These are phyloP conservation scores for Lysandra coridon DNA, from an alignment of 2,888 invertebrate genomes.

Conservation along the genomic window DNA sequence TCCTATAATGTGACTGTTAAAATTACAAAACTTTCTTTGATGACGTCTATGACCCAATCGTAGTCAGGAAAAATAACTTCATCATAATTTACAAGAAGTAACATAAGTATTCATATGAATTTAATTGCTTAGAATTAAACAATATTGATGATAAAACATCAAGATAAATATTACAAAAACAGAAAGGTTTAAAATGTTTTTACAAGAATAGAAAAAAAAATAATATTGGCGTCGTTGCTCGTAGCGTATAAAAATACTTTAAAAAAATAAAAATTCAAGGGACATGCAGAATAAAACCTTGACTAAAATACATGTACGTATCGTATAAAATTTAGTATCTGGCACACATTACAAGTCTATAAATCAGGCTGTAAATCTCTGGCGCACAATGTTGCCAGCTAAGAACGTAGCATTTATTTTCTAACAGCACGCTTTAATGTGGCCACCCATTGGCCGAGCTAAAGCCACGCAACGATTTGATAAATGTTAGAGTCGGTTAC, in stretches of 20 bases:
- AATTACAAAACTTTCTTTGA: too few species aligned
- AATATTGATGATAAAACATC: too few species aligned
- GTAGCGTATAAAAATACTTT: not conserved
- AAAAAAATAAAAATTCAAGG: not conserved
- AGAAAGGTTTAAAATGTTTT: not conserved
- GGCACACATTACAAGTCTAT: conserved; percentile 42
- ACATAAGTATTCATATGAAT: too few species aligned
- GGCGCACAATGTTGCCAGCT: conserved; percentile 35
- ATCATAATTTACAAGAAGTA: too few species aligned
- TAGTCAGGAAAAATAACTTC: too few species aligned
- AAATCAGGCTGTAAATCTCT: conserved; percentile 43
- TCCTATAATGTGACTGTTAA: too few species aligned
- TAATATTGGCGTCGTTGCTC: not conserved
- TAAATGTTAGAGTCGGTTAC: conserved; percentile 28
- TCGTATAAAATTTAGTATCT: conserved; percentile 36
- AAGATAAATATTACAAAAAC: too few species aligned
- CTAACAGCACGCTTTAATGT: conserved; percentile 33
- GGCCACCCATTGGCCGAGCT: conserved; percentile 34
- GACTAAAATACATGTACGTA: conserved; percentile 25
- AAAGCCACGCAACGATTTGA: conserved; percentile 30
- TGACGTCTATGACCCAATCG: too few species aligned
- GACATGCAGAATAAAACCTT: conserved; percentile 20
- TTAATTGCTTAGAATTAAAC: too few species aligned
- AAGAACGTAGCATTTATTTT: conserved; percentile 37
- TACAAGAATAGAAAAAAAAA: not conserved